A percentile compares a stretch with the other conserved stretches of the same genome.
Conservation (phyloP, 2,113 vertebrate species). For the Lycocorax pyrrhopterus region DNA sequence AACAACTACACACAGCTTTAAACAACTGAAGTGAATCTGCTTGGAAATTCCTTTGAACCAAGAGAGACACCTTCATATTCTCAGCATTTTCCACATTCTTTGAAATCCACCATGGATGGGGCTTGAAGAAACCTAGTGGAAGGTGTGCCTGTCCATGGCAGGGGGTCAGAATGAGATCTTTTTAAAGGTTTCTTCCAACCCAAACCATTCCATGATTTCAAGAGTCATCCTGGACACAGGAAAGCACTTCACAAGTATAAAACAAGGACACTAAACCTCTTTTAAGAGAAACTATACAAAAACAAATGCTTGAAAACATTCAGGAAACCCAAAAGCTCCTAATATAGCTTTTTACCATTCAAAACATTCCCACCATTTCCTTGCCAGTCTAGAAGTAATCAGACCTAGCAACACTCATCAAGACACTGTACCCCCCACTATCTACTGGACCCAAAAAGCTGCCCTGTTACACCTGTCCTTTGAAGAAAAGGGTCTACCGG, state of each 20-base stretch:
- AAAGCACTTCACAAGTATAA: neutral
- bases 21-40: neutral
- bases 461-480: neutral
- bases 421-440: neutral
- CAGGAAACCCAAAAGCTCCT: neutral
- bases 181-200: neutral
- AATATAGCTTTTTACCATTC: neutral
- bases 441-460: neutral
- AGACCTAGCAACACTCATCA: neutral
- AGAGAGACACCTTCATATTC: neutral
- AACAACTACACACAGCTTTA: neutral
- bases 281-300: neutral
- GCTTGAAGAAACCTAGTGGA: neutral
- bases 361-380: neutral
- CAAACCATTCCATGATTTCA: neutral
- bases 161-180: neutral
- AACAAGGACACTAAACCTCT: neutral
- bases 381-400: accelerated
- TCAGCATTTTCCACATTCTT: neutral
- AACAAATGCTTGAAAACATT: neutral
- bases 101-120: neutral
- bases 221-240: neutral
- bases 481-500: neutral
- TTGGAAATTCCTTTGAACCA: neutral
- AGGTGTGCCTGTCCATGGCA: neutral